phyloP scores from a whole-genome alignment of 2,113 vertebrate genomes.

The Trichomycterus rosablanca region DNA sequence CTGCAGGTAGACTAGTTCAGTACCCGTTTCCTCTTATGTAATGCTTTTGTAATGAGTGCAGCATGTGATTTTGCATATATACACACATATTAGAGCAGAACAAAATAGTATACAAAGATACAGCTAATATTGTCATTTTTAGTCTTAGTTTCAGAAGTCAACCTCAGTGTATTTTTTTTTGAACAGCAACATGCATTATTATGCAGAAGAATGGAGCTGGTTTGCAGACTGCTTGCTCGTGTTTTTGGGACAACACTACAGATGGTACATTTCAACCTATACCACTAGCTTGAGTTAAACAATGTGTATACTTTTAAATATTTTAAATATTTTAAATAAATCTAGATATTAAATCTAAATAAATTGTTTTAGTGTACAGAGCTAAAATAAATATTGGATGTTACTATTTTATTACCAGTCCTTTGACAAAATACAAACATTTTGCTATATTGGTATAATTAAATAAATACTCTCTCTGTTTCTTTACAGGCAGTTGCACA shows the following conservation, averaged over 20 bases:
- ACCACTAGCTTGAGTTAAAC: not conserved
- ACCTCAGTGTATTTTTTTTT: conserved; percentile 31
- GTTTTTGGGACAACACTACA: conserved; percentile 91
- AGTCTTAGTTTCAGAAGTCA: no score
- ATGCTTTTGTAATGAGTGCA: no score
- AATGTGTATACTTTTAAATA: no score
- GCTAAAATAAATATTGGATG: not conserved
- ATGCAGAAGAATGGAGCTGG: conserved; percentile 97
- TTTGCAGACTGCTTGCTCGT: conserved; percentile 85
- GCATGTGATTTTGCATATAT: no score
- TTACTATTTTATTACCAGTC: not conserved
- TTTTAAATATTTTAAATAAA: not conserved
- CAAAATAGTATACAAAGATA: no score
- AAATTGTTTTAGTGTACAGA: not conserved
- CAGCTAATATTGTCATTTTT: no score
- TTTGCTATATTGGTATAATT: not conserved
- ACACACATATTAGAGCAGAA: no score
- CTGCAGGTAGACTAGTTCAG: no score
- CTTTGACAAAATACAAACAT: no score
- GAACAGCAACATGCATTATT: conserved; percentile 85
- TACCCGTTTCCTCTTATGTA: no score
- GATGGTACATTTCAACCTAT: conserved; percentile 73
- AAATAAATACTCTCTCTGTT: not conserved
- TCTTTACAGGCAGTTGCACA: conserved; percentile 78
- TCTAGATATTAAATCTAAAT: no score